Evolutionary conservation across 2,888 invertebrate species (phyloP).

Genomic region (Himalopsyche tibetana): DNA sequence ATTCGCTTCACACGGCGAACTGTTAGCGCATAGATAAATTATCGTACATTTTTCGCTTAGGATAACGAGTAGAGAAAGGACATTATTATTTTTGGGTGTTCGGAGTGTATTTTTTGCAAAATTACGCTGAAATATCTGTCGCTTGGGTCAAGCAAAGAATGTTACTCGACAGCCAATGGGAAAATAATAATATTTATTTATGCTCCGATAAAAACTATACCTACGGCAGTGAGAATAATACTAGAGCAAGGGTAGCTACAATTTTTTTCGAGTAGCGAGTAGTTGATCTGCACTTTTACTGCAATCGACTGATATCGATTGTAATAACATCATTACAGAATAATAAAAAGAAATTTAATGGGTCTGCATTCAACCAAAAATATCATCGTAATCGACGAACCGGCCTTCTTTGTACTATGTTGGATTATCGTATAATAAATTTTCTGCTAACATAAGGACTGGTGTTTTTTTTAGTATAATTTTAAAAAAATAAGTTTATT

Average conservation of each 20-base stretch:
- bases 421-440: no score
- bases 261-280: no score
- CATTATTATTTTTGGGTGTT: constrained; percentile 29
- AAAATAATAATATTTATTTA: constrained; percentile 24
- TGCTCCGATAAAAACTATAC: neutral
- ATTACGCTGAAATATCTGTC: constrained; percentile 10
- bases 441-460: no score
- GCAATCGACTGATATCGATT: no score
- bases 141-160: constrained; percentile 3
- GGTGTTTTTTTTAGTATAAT: no score
- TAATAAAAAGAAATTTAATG: no score
- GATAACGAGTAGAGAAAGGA: constrained; percentile 5
- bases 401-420: no score
- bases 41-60: neutral
- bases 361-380: no score
- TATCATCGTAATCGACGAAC: no score
- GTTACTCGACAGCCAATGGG: neutral
- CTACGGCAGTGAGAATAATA: neutral
- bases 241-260: neutral
- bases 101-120: constrained; percentile 37
- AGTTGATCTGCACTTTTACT: no score
- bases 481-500: no score
- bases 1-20: neutral
- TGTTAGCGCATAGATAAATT: neutral
- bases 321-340: no score